These are phyloP conservation scores for Tipula vernalis DNA, from an alignment of 2,888 invertebrate species.

Conservation along the genomic window DNA sequence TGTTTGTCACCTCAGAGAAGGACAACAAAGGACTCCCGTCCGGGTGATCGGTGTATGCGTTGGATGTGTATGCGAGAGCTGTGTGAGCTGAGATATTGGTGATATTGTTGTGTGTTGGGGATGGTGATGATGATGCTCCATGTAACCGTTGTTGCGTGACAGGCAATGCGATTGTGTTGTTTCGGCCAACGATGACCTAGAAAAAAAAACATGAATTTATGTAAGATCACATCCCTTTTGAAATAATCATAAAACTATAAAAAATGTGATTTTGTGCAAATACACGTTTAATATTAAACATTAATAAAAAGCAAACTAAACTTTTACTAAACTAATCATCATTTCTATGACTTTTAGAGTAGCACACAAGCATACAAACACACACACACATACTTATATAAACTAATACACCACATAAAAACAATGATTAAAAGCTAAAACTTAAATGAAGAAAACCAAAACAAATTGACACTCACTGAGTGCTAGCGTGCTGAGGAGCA, in stretches of 20 bases:
- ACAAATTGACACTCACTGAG: constrained; percentile 42
- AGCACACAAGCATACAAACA: background rate
- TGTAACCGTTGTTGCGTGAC: constrained; percentile 26
- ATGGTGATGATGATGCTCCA: constrained; percentile 28
- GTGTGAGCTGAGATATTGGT: constrained; percentile 36
- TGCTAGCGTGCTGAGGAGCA: constrained; percentile 37
- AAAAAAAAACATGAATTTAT: background rate
- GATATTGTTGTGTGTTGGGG: constrained; percentile 34
- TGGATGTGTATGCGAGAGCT: constrained; percentile 37
- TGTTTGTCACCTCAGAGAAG: constrained; percentile 68
- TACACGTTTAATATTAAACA: background rate
- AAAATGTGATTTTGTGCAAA: background rate
- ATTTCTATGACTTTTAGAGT: background rate
- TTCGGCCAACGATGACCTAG: constrained; percentile 29
- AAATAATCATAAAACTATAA: background rate
- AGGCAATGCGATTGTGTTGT: constrained; percentile 22
- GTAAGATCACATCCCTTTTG: background rate
- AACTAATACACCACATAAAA: background rate
- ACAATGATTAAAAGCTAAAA: constrained; percentile 11
- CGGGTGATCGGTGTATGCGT: constrained; percentile 39
- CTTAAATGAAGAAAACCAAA: constrained; percentile 16
- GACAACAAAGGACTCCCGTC: constrained; percentile 60
- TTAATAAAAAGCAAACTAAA: background rate
- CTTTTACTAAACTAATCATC: background rate
- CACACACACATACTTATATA: background rate